Conservation (phyloP, 2,888 invertebrate genomes). For the Papilio elwesi region DNA sequence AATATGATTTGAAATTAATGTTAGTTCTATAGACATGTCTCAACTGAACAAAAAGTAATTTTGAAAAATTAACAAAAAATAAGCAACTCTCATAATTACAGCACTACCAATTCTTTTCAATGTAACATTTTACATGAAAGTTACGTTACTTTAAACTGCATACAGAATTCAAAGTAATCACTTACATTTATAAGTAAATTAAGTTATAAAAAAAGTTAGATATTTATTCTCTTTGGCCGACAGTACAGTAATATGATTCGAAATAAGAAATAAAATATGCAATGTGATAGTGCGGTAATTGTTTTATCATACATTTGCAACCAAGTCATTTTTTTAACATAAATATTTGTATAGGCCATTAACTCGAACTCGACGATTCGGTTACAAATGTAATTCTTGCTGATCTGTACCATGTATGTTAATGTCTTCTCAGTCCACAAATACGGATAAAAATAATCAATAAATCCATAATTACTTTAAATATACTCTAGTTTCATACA, state of each 20-base stretch:
- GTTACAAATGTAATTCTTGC: constrained; percentile 31
- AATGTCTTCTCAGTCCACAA: constrained; percentile 41
- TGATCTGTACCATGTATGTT: constrained; percentile 38
- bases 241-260: no score
- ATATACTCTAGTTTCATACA: not conserved
- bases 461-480: not conserved
- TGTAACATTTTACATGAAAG: no score
- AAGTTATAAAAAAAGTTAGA: no score
- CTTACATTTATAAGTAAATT: no score
- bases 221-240: no score
- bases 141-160: no score
- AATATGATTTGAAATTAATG: not conserved
- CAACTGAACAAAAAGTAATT: not conserved
- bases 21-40: not conserved
- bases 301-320: constrained; percentile 30
- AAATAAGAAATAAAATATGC: not conserved
- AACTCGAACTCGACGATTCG: not conserved
- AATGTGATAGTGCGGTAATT: constrained; percentile 23
- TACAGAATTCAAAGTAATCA: no score
- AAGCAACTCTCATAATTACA: not conserved
- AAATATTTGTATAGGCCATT: not conserved
- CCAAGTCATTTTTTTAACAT: constrained; percentile 2
- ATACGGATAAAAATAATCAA: constrained; percentile 31
- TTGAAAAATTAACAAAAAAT: not conserved
- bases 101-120: no score